Conservation (phyloP, 2,797 vertebrate species). For the Poecilia gillii region DNA sequence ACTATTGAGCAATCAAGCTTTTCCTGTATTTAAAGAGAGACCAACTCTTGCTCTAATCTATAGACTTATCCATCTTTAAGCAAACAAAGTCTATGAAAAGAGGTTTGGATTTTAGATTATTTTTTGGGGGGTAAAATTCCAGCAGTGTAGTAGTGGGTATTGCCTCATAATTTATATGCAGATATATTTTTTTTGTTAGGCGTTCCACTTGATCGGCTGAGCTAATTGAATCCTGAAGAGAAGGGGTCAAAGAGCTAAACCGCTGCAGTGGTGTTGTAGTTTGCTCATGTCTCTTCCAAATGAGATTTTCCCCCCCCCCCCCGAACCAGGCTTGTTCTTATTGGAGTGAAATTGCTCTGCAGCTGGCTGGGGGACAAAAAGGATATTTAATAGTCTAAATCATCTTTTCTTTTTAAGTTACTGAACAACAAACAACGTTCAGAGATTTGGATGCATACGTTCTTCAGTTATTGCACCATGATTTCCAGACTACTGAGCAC, state of each 20-base stretch:
- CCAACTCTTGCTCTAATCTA: neutral
- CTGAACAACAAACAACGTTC: neutral
- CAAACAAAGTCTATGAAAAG: neutral
- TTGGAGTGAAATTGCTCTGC: neutral
- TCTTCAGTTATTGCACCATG: too few relatives aligned
- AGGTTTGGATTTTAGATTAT: neutral
- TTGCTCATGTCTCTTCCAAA: neutral
- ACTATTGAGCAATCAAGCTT: neutral
- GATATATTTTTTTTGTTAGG: neutral
- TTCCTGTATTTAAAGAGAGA: neutral
- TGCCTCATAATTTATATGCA: neutral
- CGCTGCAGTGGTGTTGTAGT: neutral
- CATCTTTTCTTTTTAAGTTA: too few relatives aligned
- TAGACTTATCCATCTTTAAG: neutral
- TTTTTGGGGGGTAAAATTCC: neutral
- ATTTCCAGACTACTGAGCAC: too few relatives aligned
- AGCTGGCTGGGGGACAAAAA: too few relatives aligned
- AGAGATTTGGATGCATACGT: neutral
- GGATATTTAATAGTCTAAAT: too few relatives aligned
- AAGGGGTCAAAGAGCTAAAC: neutral
- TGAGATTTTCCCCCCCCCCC: neutral
- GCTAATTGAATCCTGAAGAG: neutral
- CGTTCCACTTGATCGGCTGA: neutral
- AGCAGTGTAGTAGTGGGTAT: neutral
- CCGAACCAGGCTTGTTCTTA: neutral